Conservation (phyloP, 2,113 vertebrate species). For the Chelonoidis abingdonii region DNA sequence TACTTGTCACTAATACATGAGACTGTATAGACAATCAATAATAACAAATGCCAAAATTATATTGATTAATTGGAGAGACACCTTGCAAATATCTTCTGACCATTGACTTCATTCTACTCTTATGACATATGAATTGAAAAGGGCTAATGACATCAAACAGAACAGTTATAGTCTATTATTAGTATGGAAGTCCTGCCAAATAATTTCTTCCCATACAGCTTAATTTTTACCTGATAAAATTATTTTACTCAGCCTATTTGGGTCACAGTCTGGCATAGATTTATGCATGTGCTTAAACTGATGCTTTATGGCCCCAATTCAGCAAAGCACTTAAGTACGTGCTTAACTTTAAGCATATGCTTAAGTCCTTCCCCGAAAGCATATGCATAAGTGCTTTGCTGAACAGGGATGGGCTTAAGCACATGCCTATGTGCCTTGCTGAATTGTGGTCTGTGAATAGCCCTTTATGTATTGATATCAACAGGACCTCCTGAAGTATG, state of each 20-base stretch:
- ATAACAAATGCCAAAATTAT: not conserved
- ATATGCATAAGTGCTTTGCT: not conserved
- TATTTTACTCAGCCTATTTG: not conserved
- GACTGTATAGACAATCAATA: not conserved
- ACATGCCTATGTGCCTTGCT: not conserved
- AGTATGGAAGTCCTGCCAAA: not conserved
- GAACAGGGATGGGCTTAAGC: not conserved
- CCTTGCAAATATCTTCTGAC: not conserved
- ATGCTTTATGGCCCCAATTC: not conserved
- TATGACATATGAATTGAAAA: not conserved
- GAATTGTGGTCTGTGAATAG: not conserved
- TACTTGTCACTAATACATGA: not conserved
- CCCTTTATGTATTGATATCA: not conserved
- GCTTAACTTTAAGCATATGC: conserved; percentile 14
- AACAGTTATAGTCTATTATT: not conserved
- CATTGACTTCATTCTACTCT: not conserved
- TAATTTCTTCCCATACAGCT: not conserved
- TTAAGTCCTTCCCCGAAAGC: not conserved
- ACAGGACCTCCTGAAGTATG: not conserved
- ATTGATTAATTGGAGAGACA: not conserved
- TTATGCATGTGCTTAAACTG: not conserved
- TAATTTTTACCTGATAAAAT: not conserved
- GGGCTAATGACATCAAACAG: not conserved
- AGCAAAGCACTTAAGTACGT: not conserved
- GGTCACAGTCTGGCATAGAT: not conserved